phyloP scores from a whole-genome alignment of 2,113 vertebrate genomes.

The Atrichornis clamosus region DNA sequence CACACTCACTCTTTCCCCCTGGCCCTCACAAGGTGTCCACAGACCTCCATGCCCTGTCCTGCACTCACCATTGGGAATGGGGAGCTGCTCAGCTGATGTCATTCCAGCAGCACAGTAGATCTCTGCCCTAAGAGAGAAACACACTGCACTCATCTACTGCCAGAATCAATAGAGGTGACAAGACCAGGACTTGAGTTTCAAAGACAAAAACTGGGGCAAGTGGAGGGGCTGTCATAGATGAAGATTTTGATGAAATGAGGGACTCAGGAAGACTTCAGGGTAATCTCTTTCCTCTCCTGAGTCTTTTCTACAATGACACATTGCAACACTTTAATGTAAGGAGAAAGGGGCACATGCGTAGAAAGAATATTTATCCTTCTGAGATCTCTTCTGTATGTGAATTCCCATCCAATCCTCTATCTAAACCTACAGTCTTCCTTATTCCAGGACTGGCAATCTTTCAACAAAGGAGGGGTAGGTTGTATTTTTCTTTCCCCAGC shows the following conservation, averaged over 20 bases:
- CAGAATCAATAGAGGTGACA: neutral
- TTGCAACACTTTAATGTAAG: neutral
- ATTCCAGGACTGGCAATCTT: constrained; percentile 40
- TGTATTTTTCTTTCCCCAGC: constrained; percentile 56
- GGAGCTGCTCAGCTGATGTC: neutral
- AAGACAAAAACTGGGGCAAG: neutral
- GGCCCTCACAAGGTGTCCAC: neutral
- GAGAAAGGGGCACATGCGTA: neutral
- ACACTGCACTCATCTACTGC: neutral
- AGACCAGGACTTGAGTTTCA: neutral
- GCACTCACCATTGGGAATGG: rapidly evolving
- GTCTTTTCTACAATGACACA: neutral
- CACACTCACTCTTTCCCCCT: neutral
- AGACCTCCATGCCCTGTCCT: neutral
- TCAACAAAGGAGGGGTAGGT: constrained; percentile 28
- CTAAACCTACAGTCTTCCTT: constrained; percentile 40
- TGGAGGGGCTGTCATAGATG: neutral
- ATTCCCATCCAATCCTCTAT: constrained; percentile 14
- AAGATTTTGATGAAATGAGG: neutral
- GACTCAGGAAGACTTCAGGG: neutral
- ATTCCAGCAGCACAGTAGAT: neutral
- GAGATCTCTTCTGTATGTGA: neutral
- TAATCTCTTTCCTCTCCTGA: neutral
- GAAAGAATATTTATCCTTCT: neutral
- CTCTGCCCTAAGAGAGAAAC: neutral